Conservation (phyloP, 2,888 invertebrate species). For the Laspeyria flexula region DNA sequence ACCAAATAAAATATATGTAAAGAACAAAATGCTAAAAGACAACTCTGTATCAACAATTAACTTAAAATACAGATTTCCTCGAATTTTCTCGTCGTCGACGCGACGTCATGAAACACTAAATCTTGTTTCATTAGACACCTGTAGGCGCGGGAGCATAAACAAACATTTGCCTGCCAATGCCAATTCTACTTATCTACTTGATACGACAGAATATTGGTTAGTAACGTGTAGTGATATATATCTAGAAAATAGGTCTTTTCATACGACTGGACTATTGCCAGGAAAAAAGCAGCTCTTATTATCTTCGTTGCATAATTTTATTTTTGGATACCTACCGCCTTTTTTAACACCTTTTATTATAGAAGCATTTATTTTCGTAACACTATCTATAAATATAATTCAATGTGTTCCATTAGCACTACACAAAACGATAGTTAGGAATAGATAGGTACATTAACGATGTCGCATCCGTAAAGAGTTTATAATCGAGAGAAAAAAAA, state of each 20-base stretch:
- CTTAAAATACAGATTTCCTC: not conserved
- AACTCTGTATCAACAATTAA: not conserved
- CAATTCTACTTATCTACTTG: slow-evolving; percentile 25
- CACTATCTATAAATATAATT: slow-evolving; percentile 25
- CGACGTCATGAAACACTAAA: slow-evolving; percentile 16
- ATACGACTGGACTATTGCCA: slow-evolving; percentile 52
- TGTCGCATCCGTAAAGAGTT: too few species aligned
- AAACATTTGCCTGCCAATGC: slow-evolving; percentile 25
- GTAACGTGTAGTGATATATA: slow-evolving; percentile 18
- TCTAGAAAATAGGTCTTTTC: slow-evolving; percentile 18
- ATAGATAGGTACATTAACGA: too few species aligned
- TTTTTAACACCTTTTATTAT: slow-evolving; percentile 32
- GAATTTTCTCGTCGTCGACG: not conserved
- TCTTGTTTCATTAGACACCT: slow-evolving; percentile 25
- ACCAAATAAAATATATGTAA: too few species aligned
- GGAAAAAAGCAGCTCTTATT: slow-evolving; percentile 49
- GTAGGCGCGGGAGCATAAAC: slow-evolving; percentile 24
- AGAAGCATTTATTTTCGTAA: slow-evolving; percentile 35
- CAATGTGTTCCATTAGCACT: slow-evolving; percentile 7
- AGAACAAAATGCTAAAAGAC: too few species aligned
- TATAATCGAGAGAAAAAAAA: too few species aligned
- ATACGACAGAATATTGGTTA: slow-evolving; percentile 23
- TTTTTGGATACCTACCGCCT: slow-evolving; percentile 40
- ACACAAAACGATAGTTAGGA: too few species aligned
- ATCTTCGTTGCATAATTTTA: slow-evolving; percentile 60